phyloP scores from a whole-genome alignment of 2,888 invertebrate genomes.

The Plagiodera versicolora region DNA sequence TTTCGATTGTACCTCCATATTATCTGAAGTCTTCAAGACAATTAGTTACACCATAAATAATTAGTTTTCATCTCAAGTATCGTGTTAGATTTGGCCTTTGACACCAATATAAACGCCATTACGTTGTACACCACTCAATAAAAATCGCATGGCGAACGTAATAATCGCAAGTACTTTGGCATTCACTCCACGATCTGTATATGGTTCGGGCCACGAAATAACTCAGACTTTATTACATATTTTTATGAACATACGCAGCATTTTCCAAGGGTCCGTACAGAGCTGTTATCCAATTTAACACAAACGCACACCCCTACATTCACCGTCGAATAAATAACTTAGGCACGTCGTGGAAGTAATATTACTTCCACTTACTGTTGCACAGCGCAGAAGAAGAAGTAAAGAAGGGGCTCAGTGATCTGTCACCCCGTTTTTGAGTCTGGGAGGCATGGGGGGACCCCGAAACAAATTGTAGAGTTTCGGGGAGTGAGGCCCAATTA shows the following conservation, averaged over 20 bases:
- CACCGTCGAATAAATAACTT: constrained; percentile 56
- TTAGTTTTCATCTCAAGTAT: no score
- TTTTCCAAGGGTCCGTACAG: constrained; percentile 36
- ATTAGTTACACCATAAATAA: no score
- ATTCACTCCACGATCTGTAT: constrained; percentile 24
- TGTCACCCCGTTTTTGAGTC: constrained; percentile 54
- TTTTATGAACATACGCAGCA: constrained; percentile 42
- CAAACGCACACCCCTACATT: constrained; percentile 53
- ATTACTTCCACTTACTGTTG: constrained; percentile 54
- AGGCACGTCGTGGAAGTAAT: constrained; percentile 55
- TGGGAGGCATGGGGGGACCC: constrained; percentile 45
- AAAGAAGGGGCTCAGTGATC: constrained; percentile 51
- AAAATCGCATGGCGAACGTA: constrained; percentile 2
- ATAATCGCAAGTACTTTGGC: constrained; percentile 15
- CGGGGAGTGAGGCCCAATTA: constrained; percentile 49
- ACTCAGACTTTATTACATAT: constrained; percentile 35
- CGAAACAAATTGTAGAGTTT: constrained; percentile 45
- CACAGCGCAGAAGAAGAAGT: constrained; percentile 50
- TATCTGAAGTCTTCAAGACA: no score
- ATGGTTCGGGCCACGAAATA: constrained; percentile 17
- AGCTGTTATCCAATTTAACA: constrained; percentile 52
- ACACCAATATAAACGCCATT: background rate
- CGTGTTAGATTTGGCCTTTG: no score
- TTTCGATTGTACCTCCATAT: no score
- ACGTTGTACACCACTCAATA: background rate